Base-by-base conservation (phyloP, 1,140 invertebrate species). In the Goniozus legneri region DNA sequence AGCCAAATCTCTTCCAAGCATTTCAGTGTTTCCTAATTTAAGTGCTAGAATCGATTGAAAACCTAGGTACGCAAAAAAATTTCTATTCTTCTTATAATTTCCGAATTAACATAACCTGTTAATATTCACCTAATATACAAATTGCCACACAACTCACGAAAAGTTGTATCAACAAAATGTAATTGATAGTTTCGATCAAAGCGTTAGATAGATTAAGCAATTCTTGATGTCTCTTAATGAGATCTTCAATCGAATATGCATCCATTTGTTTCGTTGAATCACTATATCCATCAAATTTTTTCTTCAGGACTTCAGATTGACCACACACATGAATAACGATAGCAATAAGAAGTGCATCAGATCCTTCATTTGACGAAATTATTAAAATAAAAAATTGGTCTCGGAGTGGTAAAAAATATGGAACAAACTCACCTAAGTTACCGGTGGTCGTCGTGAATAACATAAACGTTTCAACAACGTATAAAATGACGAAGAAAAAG, bases 31-130 rank as follows among this genome's bases (percentile, higher is more conserved):
- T 1, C 21, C 16, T 2, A 16, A 15, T 10, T 15, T 18, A 18
- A 57, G 10, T n/a, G 54, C 49, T 6, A 56, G 7, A 3, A 57
- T 56, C 6, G 36, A 56, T 2, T 56, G 54, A 15, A 57, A 52
- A 19, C 49, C 55, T 57, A 7, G n/a, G n/a, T n/a, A n/a, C n/a
- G n/a, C n/a, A 10, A 52, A 56, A 3, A 35, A 8, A 12, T 4
- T 12, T 8, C 15, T 40, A 16, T 31, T 0, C 2, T n/a, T n/a
- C n/a, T n/a, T n/a, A n/a, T n/a, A n/a, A n/a, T n/a, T n/a, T n/a
- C n/a, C n/a, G n/a, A n/a, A n/a, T n/a, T n/a, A n/a, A n/a, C n/a
- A n/a, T n/a, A n/a, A n/a, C n/a, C n/a, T n/a, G n/a, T n/a, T n/a
- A 34, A 43, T 42, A n/a, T 16, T 49, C 10, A 57, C 55, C 55